These are phyloP conservation scores for Drosophila cracens DNA, from an alignment of 2,888 invertebrate genomes.

Conservation along the genomic window DNA sequence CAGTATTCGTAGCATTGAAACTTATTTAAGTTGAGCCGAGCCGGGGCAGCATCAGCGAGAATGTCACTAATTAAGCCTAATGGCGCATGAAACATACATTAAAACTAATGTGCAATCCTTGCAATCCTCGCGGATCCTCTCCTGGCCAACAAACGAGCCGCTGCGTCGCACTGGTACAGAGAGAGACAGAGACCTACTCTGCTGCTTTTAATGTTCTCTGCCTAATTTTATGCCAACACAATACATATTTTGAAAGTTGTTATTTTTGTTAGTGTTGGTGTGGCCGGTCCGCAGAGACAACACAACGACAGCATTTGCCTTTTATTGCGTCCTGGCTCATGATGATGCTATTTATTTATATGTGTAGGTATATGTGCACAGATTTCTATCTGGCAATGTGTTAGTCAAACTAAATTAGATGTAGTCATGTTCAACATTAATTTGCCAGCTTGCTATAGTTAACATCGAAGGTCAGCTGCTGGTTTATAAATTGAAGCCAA, in stretches of 20 bases:
- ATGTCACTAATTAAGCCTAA: slow-evolving; percentile 77
- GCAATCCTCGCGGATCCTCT: slow-evolving; percentile 29
- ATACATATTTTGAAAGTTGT: slow-evolving; percentile 34
- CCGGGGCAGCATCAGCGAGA: slow-evolving; percentile 37
- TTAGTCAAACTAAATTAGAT: slow-evolving; percentile 6
- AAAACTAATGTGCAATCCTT: slow-evolving; percentile 77
- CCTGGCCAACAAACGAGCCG: slow-evolving; percentile 2
- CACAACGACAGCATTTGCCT: slow-evolving; percentile 37
- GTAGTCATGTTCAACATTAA: neutral
- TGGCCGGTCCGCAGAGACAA: neutral
- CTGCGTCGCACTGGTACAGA: slow-evolving; percentile 24
- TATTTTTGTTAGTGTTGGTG: slow-evolving; percentile 2
- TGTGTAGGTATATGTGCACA: neutral
- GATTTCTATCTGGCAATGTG: slow-evolving; percentile 31
- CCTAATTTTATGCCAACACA: slow-evolving; percentile 71
- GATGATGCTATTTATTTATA: slow-evolving; percentile 19
- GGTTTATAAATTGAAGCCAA: neutral
- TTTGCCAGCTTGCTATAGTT: neutral
- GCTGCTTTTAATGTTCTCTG: slow-evolving; percentile 57
- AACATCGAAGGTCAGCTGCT: neutral
- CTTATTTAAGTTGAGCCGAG: slow-evolving; percentile 55
- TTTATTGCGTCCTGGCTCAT: slow-evolving; percentile 48
- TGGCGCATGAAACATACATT: slow-evolving; percentile 80
- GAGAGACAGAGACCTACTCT: neutral
- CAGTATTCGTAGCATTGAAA: slow-evolving; percentile 54